Base-by-base conservation (phyloP, 2,113 vertebrate species). In the Tamias sibiricus region DNA sequence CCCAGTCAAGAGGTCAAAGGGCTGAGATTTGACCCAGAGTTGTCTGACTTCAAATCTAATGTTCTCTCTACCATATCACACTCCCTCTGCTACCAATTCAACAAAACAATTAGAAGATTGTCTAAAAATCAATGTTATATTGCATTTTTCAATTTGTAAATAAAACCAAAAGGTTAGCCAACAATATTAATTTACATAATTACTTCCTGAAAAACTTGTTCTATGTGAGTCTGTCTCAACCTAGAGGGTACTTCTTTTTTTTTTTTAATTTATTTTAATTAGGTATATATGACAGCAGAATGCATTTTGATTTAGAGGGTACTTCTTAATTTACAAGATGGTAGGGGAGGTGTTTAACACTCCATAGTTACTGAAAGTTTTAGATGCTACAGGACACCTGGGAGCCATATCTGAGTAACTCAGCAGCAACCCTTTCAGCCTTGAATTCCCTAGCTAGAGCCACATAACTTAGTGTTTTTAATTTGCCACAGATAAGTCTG, bases 191-290 rank as follows among this genome's bases (percentile, higher is more conserved):
- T 64, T 90, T 74, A 54, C n/a, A 71, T 64, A 69, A 91, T 62
- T 49, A 87, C 91, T 90, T 95, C 84, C 68, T n/a, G 26, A 74
- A 91, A 95, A 87, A 59, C 4, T 13, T 49, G 47, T 86, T 93
- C 79, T 69, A 24, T 54, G 64, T 83, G 37, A 82, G 16, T 37
- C 14, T 86, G 8, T 87, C 62, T 95, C 64, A 96, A 93, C n/a
- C 74, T 62, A 32, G 52, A 88, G 82, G 68, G 40, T 12, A 37
- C 8, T 91, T 79, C 68, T 90, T 87, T 49, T 47, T 49, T 49
- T 49, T n/a, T n/a, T n/a, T n/a, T n/a, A 49, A 49, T 49, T 49
- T 49, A 49, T 11, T 49, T 49, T 49, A 49, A 49, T 49, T 49
- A 49, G 47, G 47, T 12, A 49, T 49, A 49, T 49, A 49, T 49